Conservation (phyloP, 2,113 vertebrate species). For the Conger conger region DNA sequence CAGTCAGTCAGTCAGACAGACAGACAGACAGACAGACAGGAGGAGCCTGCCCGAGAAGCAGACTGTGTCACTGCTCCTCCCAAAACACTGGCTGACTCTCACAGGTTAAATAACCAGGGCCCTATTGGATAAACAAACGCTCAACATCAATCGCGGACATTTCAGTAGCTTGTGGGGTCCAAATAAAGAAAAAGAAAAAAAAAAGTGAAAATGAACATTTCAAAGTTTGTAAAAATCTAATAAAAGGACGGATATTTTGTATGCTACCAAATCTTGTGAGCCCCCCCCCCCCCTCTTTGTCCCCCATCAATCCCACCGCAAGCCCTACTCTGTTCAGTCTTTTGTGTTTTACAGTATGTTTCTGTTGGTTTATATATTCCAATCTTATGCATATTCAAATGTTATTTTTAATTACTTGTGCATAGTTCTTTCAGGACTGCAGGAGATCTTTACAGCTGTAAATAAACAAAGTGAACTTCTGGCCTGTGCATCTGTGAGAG, state of each 20-base stretch:
- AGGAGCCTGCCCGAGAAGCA: not conserved
- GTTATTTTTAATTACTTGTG: slow-evolving; percentile 56
- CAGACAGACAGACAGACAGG: slow-evolving; percentile 16
- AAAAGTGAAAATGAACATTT: slow-evolving; percentile 28
- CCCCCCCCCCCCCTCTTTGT: not conserved
- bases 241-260: slow-evolving; percentile 33
- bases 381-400: slow-evolving; percentile 44
- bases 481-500: slow-evolving; percentile 20
- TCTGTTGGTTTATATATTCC: slow-evolving; percentile 45
- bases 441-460: slow-evolving; percentile 56
- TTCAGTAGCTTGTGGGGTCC: slow-evolving; percentile 17
- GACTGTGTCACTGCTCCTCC: slow-evolving; percentile 5
- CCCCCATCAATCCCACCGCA: slow-evolving; percentile 7
- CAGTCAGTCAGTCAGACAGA: slow-evolving; percentile 27
- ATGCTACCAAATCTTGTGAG: slow-evolving; percentile 8
- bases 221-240: slow-evolving; percentile 25
- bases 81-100: not conserved
- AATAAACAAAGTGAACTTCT: slow-evolving; percentile 59
- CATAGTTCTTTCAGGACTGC: slow-evolving; percentile 43
- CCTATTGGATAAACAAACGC: not conserved
- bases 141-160: not conserved
- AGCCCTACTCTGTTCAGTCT: slow-evolving; percentile 23
- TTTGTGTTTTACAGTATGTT: slow-evolving; percentile 9
- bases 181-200: slow-evolving; percentile 23
- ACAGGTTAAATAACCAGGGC: slow-evolving; percentile 6